Conservation (phyloP, 2,797 vertebrate species). For the Enteromius paludinosus region DNA sequence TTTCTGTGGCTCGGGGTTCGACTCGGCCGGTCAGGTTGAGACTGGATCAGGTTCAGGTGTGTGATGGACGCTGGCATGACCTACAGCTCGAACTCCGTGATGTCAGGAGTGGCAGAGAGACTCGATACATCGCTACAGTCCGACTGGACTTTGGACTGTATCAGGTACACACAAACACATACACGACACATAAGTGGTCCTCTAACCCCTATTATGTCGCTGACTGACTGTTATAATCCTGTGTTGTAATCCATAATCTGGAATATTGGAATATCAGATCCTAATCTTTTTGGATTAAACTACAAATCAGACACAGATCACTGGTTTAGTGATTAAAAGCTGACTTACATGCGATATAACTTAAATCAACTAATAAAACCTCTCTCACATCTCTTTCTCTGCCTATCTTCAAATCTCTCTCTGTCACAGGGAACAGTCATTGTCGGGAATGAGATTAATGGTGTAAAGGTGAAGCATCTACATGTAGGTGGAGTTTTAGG, state of each 20-base stretch:
- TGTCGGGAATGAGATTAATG: constrained; percentile 92
- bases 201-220: constrained; percentile 1
- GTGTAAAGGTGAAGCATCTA: constrained; percentile 94
- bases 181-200: background rate
- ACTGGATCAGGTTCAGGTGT: constrained; percentile 90
- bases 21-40: constrained; percentile 85
- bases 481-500: constrained; percentile 92
- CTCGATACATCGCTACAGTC: constrained; percentile 87
- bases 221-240: constrained; percentile 25
- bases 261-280: constrained; percentile 23
- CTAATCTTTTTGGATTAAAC: constrained; percentile 45
- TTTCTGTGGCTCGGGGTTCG: constrained; percentile 85
- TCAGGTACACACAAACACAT: constrained; percentile 78
- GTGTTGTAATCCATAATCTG: constrained; percentile 38
- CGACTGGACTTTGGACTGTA: constrained; percentile 92
- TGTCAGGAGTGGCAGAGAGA: constrained; percentile 85
- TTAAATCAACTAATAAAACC: background rate
- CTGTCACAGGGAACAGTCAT: constrained; percentile 87
- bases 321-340: constrained; percentile 12
- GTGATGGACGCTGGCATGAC: constrained; percentile 95
- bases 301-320: constrained; percentile 26
- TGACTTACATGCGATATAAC: background rate
- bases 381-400: constrained; percentile 23
- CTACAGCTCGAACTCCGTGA: constrained; percentile 92
- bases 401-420: constrained; percentile 16